Base-by-base conservation (phyloP, 2,888 invertebrate species). In the Parapristionchus giblindavisi region DNA sequence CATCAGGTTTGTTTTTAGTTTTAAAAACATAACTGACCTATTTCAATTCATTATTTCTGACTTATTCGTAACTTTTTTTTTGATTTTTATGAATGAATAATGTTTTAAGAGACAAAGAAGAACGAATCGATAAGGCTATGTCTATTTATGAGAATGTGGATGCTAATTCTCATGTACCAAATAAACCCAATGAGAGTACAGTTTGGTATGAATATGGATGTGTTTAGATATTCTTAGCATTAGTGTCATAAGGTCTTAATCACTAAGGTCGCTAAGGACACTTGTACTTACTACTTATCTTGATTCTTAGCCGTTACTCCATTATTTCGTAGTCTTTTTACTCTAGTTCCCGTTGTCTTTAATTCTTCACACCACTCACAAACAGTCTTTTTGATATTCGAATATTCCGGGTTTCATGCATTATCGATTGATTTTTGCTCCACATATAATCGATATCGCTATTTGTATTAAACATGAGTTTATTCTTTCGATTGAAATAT, bases 181-280 rank as follows among this genome's bases (percentile, higher is more conserved):
- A 63, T 21, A 76, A 77, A 32, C 43, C 76, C 21, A 80, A 79
- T 32, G 83, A 81, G 72, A 79, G 81, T 63, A 82, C 81, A 3
- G 79, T 82, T 24, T 83, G 83, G 83, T 79, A 81, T 75, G 83
- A 82, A 56, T 83, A 83, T 52, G 82, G 83, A 65, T 83, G 83
- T 48, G 81, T 83, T 11, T 83, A 73, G 79, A 65, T n/a, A 48
- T 40, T 27, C 40, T 8, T 17, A 14, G 43, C 11, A 8, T 14
- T 43, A 8, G 43, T 43, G 43, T 17, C 43, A 43, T 14, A 17
- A 61, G 63, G 29, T 14, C 24, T 40, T 27, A 40, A 43, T 38
- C 63, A 63, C 40, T 27, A n/a, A n/a, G n/a, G n/a, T n/a, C n/a
- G n/a, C n/a, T n/a, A n/a, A n/a, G n/a, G n/a, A n/a, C n/a, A n/a